Conservation (phyloP, 2,113 vertebrate species). For the Corythornis cristatus region DNA sequence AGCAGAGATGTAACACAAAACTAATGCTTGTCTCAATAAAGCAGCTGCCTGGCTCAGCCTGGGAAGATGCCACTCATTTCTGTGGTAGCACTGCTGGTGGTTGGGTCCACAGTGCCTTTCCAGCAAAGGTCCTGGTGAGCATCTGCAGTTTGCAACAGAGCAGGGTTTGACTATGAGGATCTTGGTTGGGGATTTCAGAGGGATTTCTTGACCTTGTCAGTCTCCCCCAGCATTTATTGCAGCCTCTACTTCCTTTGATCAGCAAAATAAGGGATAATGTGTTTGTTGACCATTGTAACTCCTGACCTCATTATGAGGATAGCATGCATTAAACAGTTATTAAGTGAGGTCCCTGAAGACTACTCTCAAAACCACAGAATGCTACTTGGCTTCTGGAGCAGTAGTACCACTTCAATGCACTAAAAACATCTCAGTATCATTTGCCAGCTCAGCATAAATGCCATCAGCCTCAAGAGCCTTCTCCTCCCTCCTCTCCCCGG, state of each 20-base stretch:
- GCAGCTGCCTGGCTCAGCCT: neutral
- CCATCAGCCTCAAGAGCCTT: neutral
- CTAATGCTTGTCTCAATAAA: neutral
- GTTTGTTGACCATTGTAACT: neutral
- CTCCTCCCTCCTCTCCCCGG: neutral
- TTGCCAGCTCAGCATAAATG: neutral
- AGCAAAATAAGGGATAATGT: neutral
- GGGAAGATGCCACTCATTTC: neutral
- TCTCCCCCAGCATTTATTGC: neutral
- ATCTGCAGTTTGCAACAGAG: neutral
- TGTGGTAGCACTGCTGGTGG: neutral
- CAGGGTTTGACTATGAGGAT: neutral
- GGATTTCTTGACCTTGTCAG: neutral
- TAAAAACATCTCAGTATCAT: neutral
- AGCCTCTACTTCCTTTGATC: neutral
- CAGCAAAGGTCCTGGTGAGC: neutral
- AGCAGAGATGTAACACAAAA: neutral
- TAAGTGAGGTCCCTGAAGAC: neutral
- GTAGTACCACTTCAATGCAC: neutral
- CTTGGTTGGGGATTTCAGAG: neutral
- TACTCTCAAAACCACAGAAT: neutral
- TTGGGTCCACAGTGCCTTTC: neutral
- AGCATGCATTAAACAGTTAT: rapidly evolving
- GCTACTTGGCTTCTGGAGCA: neutral
- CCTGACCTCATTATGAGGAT: rapidly evolving